phyloP scores from a whole-genome alignment of 30 jellyfish, hydroid and myxozoan genomes.

The Pelagia noctiluca region DNA sequence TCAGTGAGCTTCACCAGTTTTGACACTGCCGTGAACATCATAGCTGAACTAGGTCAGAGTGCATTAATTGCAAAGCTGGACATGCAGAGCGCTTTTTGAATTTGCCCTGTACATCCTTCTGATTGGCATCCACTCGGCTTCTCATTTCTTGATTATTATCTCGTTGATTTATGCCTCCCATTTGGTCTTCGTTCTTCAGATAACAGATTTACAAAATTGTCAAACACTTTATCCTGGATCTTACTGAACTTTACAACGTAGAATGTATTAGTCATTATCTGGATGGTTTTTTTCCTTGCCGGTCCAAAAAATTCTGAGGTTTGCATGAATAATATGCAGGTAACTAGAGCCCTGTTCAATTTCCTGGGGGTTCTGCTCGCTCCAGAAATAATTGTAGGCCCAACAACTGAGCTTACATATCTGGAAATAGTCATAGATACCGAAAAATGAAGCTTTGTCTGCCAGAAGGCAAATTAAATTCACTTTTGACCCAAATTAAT shows the following conservation, averaged over 20 bases:
- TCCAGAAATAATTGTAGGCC: conserved; percentile 32
- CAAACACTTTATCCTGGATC: conserved; percentile 35
- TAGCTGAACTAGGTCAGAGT: conserved; percentile 31
- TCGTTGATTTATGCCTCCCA: conserved; percentile 42
- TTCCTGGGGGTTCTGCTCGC: conserved; percentile 44
- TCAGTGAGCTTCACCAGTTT: conserved; percentile 29
- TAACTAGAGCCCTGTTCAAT: background rate
- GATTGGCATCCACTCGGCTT: conserved; percentile 50
- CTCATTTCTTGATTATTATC: background rate
- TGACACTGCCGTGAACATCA: conserved; percentile 50
- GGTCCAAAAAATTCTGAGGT: conserved; percentile 31
- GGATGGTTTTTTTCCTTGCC: conserved; percentile 6
- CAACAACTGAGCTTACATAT: conserved; percentile 8
- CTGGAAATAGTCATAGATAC: conserved; percentile 33
- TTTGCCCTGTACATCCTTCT: conserved; percentile 58
- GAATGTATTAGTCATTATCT: background rate
- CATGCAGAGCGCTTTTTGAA: conserved; percentile 41
- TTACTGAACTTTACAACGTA: background rate
- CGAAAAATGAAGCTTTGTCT: conserved; percentile 21
- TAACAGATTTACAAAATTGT: conserved; percentile 14
- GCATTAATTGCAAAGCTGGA: conserved; percentile 55
- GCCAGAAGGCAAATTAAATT: conserved; percentile 18
- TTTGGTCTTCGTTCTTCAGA: conserved; percentile 48
- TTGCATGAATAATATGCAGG: background rate
- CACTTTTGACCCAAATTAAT: background rate